phyloP scores from a whole-genome alignment of 2,113 vertebrate species.

The Ptilonorhynchus violaceus region DNA sequence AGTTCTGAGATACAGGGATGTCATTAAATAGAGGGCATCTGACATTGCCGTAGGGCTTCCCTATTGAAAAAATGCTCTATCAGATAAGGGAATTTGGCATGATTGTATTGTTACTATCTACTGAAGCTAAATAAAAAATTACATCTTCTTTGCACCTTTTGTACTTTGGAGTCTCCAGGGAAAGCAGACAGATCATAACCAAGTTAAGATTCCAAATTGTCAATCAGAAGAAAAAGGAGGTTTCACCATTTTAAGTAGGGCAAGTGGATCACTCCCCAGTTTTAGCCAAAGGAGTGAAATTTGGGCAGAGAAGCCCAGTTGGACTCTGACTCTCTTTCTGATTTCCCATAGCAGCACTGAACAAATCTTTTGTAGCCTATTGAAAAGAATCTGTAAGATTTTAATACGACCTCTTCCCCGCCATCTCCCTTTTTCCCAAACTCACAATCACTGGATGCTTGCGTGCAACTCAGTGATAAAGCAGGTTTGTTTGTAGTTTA shows the following conservation, averaged over 20 bases:
- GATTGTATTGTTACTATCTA: neutral
- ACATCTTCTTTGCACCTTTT: neutral
- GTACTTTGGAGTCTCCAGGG: neutral
- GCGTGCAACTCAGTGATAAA: neutral
- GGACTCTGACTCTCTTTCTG: neutral
- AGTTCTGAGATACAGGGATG: constrained; percentile 8
- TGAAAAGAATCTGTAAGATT: constrained; percentile 16
- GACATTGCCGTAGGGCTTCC: constrained; percentile 6
- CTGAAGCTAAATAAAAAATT: constrained; percentile 8
- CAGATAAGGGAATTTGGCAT: neutral
- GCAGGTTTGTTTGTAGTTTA: constrained; percentile 16
- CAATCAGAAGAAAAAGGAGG: neutral
- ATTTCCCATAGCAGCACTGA: neutral
- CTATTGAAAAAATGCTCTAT: neutral
- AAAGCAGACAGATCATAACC: neutral
- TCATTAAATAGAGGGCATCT: constrained; percentile 37
- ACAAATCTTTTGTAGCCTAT: neutral
- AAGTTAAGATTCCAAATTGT: neutral
- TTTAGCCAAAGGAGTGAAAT: neutral
- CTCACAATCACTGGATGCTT: neutral
- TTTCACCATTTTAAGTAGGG: neutral
- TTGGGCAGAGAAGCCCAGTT: neutral
- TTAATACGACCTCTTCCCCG: neutral
- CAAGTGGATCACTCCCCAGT: neutral
- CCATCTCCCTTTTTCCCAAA: neutral